Conservation (phyloP, 2,888 invertebrate species). For the Frankliniella intonsa region DNA sequence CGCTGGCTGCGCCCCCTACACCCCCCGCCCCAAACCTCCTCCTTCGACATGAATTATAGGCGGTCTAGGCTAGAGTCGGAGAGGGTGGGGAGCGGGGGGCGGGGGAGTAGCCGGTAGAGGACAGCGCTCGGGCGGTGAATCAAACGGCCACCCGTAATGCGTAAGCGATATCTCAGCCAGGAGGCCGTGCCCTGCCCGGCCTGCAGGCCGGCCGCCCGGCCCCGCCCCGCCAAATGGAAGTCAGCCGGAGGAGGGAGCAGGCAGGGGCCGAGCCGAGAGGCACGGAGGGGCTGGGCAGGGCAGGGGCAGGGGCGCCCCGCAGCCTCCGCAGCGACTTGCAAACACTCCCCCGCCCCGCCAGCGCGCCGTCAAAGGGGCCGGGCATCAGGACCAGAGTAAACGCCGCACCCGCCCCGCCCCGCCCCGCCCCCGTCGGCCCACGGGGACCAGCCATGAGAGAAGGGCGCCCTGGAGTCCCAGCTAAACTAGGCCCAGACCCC, state of each 20-base stretch:
- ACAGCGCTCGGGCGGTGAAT: slow-evolving; percentile 16
- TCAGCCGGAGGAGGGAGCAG: not conserved
- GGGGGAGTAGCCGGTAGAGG: not conserved
- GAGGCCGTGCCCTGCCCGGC: not conserved
- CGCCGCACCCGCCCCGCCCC: not conserved
- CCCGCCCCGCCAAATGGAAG: not conserved
- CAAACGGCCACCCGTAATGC: not conserved
- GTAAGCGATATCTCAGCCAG: not conserved
- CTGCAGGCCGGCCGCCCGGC: not conserved
- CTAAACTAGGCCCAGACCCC: too few species aligned
- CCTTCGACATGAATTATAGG: not conserved
- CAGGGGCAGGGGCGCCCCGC: not conserved
- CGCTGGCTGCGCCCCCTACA: not conserved
- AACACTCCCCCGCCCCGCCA: not conserved
- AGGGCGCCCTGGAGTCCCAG: too few species aligned
- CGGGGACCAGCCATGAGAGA: too few species aligned
- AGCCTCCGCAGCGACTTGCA: too few species aligned
- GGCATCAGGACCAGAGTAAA: too few species aligned
- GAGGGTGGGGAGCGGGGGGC: not conserved
- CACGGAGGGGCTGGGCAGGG: not conserved
- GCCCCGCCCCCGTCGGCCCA: not conserved
- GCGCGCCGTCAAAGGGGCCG: not conserved
- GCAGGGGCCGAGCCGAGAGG: not conserved
- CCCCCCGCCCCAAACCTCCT: not conserved
- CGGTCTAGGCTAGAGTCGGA: slow-evolving; percentile 8